phyloP scores from a whole-genome alignment of 2,113 vertebrate species.

The Recurvirostra avosetta region DNA sequence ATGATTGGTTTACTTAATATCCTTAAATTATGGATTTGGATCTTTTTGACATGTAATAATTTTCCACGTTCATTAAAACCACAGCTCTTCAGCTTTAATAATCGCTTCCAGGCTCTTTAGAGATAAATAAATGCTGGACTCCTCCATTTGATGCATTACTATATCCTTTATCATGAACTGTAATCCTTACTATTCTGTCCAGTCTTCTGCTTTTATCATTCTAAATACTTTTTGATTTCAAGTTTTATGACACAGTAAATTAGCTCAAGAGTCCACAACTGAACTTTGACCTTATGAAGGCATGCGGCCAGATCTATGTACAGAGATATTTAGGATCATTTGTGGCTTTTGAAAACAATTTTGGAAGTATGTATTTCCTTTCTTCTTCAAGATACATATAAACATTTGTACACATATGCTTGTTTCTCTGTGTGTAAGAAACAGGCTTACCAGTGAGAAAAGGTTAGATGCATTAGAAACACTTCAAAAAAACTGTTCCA shows the following conservation, averaged over 20 bases:
- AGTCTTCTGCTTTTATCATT: not conserved
- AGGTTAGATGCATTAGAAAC: not conserved
- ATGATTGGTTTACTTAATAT: slow-evolving; percentile 22
- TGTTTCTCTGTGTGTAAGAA: not conserved
- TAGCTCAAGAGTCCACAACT: not conserved
- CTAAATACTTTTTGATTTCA: not conserved
- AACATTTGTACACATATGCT: not conserved
- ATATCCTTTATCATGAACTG: not conserved
- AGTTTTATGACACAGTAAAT: not conserved
- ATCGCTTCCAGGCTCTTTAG: slow-evolving; percentile 6
- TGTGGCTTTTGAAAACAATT: not conserved
- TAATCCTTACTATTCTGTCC: not conserved
- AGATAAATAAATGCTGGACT: not conserved
- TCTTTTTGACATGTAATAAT: not conserved
- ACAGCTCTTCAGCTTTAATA: not conserved
- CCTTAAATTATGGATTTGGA: slow-evolving; percentile 4
- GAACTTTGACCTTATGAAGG: not conserved
- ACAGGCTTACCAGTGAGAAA: accelerated
- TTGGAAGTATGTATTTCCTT: not conserved
- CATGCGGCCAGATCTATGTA: not conserved
- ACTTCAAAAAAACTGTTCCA: not conserved
- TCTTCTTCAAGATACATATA: not conserved
- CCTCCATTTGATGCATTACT: not conserved
- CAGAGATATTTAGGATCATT: not conserved
- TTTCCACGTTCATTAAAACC: not conserved